These are phyloP conservation scores for Bibio marci DNA, from an alignment of 2,888 invertebrate genomes.

Conservation along the genomic window DNA sequence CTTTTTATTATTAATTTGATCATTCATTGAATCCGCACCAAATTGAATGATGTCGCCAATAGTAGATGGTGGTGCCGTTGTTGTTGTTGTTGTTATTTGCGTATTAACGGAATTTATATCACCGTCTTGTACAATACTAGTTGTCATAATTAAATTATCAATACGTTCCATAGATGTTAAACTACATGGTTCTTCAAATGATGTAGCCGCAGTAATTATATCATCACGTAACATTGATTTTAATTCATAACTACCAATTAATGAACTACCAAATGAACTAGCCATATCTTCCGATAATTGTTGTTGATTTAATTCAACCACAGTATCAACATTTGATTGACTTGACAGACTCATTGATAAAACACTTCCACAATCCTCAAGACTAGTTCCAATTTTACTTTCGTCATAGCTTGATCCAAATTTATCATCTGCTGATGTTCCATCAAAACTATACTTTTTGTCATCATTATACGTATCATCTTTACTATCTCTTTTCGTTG, in stretches of 20 bases:
- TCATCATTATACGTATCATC: slow-evolving; percentile 36
- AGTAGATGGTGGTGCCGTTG: slow-evolving; percentile 12
- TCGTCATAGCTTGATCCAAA: slow-evolving; percentile 36
- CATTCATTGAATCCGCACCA: no score
- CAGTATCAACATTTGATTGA: slow-evolving; percentile 34
- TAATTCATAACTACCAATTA: slow-evolving; percentile 23
- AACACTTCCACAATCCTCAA: slow-evolving; percentile 38
- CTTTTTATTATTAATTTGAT: no score
- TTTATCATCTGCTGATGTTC: slow-evolving; percentile 25
- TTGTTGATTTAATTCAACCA: slow-evolving; percentile 26
- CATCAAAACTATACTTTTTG: slow-evolving; percentile 12
- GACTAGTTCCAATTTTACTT: slow-evolving; percentile 33
- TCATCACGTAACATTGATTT: slow-evolving; percentile 12
- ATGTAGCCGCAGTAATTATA: slow-evolving; percentile 6
- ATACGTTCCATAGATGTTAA: slow-evolving; percentile 4
- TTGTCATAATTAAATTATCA: slow-evolving; percentile 15
- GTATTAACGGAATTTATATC: slow-evolving; percentile 9
- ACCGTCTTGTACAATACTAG: slow-evolving; percentile 16
- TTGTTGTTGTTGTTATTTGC: slow-evolving; percentile 15
- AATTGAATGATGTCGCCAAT: slow-evolving; percentile 2
- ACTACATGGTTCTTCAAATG: slow-evolving; percentile 10
- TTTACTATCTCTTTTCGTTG: slow-evolving; percentile 20
- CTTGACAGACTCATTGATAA: slow-evolving; percentile 40
- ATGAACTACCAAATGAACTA: slow-evolving; percentile 26
- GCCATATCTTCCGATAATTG: slow-evolving; percentile 20